phyloP scores from a whole-genome alignment of 2,797 vertebrate species.

The Mallotus villosus region DNA sequence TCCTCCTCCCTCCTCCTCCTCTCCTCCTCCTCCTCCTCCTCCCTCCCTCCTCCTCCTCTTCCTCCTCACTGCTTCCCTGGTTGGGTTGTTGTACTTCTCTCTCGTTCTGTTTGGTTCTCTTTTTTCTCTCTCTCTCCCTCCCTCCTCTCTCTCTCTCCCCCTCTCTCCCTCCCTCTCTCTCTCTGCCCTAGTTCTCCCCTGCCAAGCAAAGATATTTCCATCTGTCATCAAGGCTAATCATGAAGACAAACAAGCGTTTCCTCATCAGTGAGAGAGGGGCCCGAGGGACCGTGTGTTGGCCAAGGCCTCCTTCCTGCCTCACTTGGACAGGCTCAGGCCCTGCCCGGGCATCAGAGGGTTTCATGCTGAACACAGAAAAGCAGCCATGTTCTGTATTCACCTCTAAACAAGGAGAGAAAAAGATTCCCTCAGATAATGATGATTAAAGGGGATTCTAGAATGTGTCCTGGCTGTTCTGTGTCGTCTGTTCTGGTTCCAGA shows the following conservation, averaged over 20 bases:
- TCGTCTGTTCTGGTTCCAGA: no score
- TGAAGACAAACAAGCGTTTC: constrained; percentile 27
- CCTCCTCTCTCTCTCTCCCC: constrained; percentile 7
- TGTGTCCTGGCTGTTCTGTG: no score
- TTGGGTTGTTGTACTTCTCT: not conserved
- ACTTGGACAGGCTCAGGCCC: not conserved
- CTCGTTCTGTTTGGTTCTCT: constrained; percentile 14
- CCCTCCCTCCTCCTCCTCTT: not conserved
- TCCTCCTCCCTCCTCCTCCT: constrained; percentile 38
- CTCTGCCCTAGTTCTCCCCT: not conserved
- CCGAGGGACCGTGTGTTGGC: constrained; percentile 27
- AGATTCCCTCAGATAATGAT: no score
- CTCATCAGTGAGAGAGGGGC: constrained; percentile 30
- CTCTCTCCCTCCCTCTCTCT: not conserved
- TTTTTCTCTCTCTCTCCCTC: not conserved
- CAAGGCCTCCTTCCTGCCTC: constrained; percentile 8
- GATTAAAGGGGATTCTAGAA: no score
- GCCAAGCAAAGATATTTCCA: constrained; percentile 21
- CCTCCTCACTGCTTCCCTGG: not conserved
- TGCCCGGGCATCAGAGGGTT: not conserved
- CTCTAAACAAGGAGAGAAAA: no score
- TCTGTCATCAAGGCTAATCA: constrained; percentile 33
- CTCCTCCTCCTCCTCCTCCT: constrained; percentile 4
- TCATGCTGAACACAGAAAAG: no score
- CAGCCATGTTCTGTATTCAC: no score